phyloP scores from a whole-genome alignment of 2,888 invertebrate species.

The Watsonalla cultraria region DNA sequence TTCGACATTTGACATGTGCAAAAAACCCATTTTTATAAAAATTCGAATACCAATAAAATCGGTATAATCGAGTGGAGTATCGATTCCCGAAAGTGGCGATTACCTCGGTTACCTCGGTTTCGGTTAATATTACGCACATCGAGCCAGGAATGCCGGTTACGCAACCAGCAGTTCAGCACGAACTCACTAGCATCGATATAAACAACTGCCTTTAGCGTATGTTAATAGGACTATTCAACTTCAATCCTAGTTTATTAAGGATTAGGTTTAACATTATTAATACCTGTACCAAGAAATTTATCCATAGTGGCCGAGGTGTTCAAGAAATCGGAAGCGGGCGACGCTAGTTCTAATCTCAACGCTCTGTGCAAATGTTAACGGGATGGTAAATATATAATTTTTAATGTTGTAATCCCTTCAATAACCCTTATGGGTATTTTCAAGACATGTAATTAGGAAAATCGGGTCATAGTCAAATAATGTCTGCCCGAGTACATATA shows the following conservation, averaged over 20 bases:
- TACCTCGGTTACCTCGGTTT: conserved; percentile 22
- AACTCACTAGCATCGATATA: conserved; percentile 39
- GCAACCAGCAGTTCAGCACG: conserved; percentile 24
- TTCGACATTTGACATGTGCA: conserved; percentile 2
- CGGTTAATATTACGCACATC: conserved; percentile 53
- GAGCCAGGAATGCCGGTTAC: conserved; percentile 54
- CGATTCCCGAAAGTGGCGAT: conserved; percentile 28
- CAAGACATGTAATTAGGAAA: no score
- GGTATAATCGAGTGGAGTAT: conserved; percentile 28
- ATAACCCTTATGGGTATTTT: no score
- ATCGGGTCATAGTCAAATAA: no score
- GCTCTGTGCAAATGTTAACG: no score
- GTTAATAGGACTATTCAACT: neutral
- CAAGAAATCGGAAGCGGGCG: no score
- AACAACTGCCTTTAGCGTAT: conserved; percentile 2
- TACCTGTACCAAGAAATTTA: no score
- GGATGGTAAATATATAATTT: no score
- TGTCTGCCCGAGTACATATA: no score
- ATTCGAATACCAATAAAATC: conserved; percentile 4
- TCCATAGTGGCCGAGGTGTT: no score
- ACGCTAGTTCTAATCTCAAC: no score
- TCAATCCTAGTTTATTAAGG: neutral
- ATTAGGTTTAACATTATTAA: no score
- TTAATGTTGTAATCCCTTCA: no score
- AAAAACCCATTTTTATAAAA: neutral